phyloP scores from a whole-genome alignment of 2,113 vertebrate genomes.

The Pterophyllum scalare region DNA sequence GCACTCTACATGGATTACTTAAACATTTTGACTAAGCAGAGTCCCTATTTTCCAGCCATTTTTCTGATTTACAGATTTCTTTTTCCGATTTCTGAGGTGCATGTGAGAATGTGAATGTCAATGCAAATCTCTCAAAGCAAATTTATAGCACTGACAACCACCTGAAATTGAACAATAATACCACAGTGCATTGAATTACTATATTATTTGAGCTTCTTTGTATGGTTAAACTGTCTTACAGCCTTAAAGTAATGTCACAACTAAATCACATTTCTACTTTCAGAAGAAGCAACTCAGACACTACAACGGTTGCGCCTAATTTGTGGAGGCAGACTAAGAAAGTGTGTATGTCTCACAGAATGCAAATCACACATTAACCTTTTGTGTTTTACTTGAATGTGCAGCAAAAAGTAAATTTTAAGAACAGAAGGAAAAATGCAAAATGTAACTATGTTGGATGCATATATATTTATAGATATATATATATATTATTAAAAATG shows the following conservation, averaged over 20 bases:
- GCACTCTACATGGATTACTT: neutral
- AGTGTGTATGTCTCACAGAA: neutral
- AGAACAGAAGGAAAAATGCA: neutral
- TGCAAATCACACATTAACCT: neutral
- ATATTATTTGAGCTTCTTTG: neutral
- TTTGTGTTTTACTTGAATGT: neutral
- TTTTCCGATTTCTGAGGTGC: neutral
- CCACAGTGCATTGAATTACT: neutral
- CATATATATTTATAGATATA: neutral
- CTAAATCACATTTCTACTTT: neutral
- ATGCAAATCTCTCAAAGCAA: neutral
- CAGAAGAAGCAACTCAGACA: neutral
- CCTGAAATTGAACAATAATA: neutral
- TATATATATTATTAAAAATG: neutral
- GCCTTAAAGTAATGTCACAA: neutral
- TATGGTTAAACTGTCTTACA: neutral
- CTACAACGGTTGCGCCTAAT: neutral
- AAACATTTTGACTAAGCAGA: neutral
- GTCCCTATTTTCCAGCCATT: neutral
- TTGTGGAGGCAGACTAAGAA: neutral
- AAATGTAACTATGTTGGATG: too few relatives aligned
- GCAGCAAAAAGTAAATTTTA: neutral
- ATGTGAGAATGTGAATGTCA: neutral
- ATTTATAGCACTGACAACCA: neutral
- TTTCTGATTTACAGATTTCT: neutral